These are phyloP conservation scores for Melitaea athalia DNA, from an alignment of 2,888 invertebrate species.

Conservation along the genomic window DNA sequence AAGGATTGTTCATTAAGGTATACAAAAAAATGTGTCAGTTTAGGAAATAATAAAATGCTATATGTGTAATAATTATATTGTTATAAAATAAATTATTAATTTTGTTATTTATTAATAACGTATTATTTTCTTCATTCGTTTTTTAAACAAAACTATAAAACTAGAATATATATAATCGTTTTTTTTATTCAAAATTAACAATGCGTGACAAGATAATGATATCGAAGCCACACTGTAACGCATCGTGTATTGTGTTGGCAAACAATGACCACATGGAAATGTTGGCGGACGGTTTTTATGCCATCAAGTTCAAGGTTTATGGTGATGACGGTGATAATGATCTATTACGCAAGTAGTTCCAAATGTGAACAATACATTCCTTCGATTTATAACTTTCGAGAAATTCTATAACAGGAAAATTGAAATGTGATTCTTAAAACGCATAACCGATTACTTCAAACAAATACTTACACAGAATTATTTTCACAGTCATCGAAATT, in stretches of 20 bases:
- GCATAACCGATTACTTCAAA: not conserved
- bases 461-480: no score
- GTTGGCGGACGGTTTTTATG: constrained; percentile 23
- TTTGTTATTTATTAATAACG: not conserved
- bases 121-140: not conserved
- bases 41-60: no score
- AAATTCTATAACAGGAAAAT: not conserved
- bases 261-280: constrained; percentile 39
- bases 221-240: constrained; percentile 28
- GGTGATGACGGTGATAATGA: constrained; percentile 16
- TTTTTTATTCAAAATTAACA: constrained; percentile 20
- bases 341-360: constrained; percentile 4
- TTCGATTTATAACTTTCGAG: not conserved
- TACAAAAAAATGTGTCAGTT: no score
- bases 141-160: constrained; percentile 1
- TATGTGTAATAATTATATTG: no score
- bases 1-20: no score
- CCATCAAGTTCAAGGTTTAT: constrained; percentile 37
- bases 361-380: not conserved
- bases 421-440: not conserved
- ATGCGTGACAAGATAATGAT: constrained; percentile 35
- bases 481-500: no score
- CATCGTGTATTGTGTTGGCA: constrained; percentile 38
- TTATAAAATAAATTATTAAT: not conserved
- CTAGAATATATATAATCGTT: constrained; percentile 10